phyloP scores from a whole-genome alignment of 1,140 invertebrate genomes.

The Pseudobourletiella spinata region DNA sequence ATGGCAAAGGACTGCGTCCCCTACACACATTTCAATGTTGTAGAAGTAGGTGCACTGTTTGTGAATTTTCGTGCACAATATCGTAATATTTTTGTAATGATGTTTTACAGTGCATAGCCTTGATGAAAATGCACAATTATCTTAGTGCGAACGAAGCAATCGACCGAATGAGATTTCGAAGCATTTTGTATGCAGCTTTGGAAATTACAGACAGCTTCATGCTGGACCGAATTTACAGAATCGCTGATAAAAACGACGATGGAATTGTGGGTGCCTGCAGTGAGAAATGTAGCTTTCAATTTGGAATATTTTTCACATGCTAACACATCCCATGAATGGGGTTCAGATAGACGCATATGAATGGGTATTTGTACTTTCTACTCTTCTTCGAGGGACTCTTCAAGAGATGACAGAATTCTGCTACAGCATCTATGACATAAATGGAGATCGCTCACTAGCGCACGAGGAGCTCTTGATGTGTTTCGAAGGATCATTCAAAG shows the following conservation, averaged over 20 bases:
- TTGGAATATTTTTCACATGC: too few relatives aligned
- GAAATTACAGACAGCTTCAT: slow-evolving; percentile 77
- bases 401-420: slow-evolving; percentile 8
- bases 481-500: slow-evolving; percentile 56
- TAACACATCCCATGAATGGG: too few relatives aligned
- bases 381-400: slow-evolving; percentile 9
- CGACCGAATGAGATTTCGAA: slow-evolving; percentile 69
- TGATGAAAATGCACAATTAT: neutral
- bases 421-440: slow-evolving; percentile 58
- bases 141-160: slow-evolving; percentile 50
- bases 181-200: slow-evolving; percentile 76
- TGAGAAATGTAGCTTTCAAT: too few relatives aligned
- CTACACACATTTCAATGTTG: too few relatives aligned
- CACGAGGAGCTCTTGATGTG: slow-evolving; percentile 80
- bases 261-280: too few relatives aligned
- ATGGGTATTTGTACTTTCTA: slow-evolving; percentile 11
- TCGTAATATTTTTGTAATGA: neutral
- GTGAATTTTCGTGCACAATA: too few relatives aligned
- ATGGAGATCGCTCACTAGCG: slow-evolving; percentile 69
- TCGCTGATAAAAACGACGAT: slow-evolving; percentile 53
- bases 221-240: slow-evolving; percentile 71
- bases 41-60: too few relatives aligned
- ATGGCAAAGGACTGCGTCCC: too few relatives aligned
- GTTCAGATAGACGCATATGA: too few relatives aligned
- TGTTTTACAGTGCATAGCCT: neutral